A percentile compares a stretch with the other conserved stretches of the same genome.
Evolutionary conservation across 2,113 vertebrate species (phyloP).

Genomic region (Ciconia maguari): DNA sequence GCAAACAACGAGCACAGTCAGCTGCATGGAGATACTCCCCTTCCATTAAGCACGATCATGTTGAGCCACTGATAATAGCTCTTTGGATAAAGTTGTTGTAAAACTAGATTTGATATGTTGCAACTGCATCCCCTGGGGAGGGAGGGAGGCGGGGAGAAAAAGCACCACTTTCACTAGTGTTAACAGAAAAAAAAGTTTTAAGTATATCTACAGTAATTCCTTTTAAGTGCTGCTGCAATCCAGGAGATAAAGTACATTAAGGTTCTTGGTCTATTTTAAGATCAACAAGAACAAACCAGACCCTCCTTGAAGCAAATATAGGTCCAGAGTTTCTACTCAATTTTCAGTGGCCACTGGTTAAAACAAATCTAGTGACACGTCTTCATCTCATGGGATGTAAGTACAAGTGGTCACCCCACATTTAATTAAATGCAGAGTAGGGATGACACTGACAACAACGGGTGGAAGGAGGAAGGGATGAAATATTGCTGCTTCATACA

Average conservation of each 20-base stretch:
- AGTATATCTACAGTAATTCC: neutral
- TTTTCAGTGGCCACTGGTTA: neutral
- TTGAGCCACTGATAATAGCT: neutral
- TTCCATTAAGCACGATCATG: rapidly evolving
- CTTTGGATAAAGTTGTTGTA: neutral
- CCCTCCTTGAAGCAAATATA: neutral
- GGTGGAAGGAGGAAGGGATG: neutral
- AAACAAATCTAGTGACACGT: neutral
- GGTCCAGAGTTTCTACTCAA: neutral
- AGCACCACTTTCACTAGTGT: neutral
- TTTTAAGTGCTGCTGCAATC: neutral
- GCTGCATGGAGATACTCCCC: neutral
- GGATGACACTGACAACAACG: neutral
- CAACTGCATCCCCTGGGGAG: neutral
- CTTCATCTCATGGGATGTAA: neutral
- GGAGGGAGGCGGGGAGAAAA: neutral
- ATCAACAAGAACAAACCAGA: neutral
- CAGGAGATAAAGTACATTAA: neutral
- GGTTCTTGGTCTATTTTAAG: neutral
- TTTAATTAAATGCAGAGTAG: neutral
- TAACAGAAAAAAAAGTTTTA: neutral
- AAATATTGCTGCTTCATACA: neutral
- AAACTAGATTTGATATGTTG: neutral
- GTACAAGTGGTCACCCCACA: neutral
- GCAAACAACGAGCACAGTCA: neutral